A percentile compares a stretch with the other conserved stretches of the same genome.
phyloP scores from a whole-genome alignment of 2,113 vertebrate genomes.

The Crotalus helleri region DNA sequence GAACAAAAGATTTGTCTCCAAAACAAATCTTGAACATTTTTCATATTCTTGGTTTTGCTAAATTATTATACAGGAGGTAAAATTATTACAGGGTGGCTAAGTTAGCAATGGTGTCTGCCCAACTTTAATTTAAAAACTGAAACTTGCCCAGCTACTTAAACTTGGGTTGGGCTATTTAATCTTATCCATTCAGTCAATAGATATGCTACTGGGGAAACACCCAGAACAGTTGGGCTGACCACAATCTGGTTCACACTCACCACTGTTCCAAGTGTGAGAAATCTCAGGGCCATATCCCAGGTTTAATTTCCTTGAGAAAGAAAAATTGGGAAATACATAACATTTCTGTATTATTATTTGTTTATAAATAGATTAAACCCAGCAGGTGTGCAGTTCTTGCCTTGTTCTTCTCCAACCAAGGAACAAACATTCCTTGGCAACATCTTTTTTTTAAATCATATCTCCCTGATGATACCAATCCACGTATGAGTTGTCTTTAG shows the following conservation, averaged over 20 bases:
- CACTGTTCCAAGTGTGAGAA: background rate
- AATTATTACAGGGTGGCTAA: background rate
- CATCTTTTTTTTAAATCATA: background rate
- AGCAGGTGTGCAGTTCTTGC: background rate
- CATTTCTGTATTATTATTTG: background rate
- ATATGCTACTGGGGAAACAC: background rate
- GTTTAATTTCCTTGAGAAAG: background rate
- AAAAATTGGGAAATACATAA: background rate
- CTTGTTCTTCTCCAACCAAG: background rate
- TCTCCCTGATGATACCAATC: background rate
- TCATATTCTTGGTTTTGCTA: background rate
- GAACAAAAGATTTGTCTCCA: background rate
- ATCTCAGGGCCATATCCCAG: background rate
- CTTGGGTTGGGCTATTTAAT: background rate
- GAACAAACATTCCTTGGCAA: background rate
- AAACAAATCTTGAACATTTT: background rate
- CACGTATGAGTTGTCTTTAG: background rate
- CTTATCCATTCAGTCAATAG: background rate
- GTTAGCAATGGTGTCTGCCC: background rate
- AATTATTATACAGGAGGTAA: background rate
- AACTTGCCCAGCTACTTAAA: background rate
- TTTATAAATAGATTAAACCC: background rate
- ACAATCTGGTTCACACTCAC: background rate
- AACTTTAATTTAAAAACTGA: background rate
- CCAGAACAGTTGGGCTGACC: background rate